Base-by-base conservation (phyloP, 2,797 vertebrate species). In the Schizopygopsis malacanthus region DNA sequence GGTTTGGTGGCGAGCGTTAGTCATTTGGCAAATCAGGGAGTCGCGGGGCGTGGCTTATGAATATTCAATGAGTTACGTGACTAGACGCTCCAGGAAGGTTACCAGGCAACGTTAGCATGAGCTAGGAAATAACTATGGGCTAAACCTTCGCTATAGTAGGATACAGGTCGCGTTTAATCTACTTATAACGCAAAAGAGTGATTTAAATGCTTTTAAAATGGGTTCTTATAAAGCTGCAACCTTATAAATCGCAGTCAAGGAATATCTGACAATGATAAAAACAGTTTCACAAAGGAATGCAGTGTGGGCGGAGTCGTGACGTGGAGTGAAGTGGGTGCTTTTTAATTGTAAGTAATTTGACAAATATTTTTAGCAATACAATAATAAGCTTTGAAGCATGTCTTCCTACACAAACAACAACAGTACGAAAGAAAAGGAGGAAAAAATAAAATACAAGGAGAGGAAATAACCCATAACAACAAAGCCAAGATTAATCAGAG, bases 271-370 rank as follows among this genome's bases (percentile, higher is more conserved):
- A 4, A 52, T 22, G 6, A 61, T 54, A 20, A n/a, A 43, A 15
- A 56, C 16, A 18, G n/a, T 47, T 70, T 54, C 33, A 88, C 89
- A 89, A 90, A 93, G 92, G 92, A 94, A 94, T 93, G 92, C 91
- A 89, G 20, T 52, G 65, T 86, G 91, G 81, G 91, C 92, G 90
- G 91, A 92, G 93, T 91, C 87, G 90, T 89, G 90, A 79, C 89
- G 88, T 84, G 81, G 82, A 85, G 39, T 25, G 13, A 61, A 61
- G 37, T 25, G 67, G 39, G 67, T 12, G 37, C 22, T 71, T 43
- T 70, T 71, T 70, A 70, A n/a, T 71, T 70, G 10, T 6, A 41
- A 70, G 5, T 70, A 6, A 43, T 70, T 70, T 70, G 37, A 16
- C 6, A 18, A 37, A 67, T 37, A 37, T 67, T 67, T 65, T 67